phyloP scores from a whole-genome alignment of 2,888 invertebrate species.

The Cheilosia impressa region DNA sequence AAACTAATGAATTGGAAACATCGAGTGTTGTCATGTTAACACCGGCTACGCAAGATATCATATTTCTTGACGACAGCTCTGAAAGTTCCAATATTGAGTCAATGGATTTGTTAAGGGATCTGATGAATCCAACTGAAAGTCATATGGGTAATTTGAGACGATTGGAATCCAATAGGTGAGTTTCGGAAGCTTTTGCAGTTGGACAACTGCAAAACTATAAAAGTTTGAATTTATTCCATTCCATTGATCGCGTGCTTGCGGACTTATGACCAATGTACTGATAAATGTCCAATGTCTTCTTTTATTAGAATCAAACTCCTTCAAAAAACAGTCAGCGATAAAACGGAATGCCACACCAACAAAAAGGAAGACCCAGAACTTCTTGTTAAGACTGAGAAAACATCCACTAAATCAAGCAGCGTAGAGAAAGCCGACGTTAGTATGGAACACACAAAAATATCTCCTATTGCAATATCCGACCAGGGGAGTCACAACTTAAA shows the following conservation, averaged over 20 bases:
- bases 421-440: background rate
- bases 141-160: conserved; percentile 76
- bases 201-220: too few species aligned
- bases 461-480: background rate
- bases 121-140: conserved; percentile 70
- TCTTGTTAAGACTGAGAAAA: conserved; percentile 9
- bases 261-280: too few species aligned
- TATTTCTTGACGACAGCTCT: conserved; percentile 80
- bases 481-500: background rate
- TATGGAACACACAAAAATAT: background rate
- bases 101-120: conserved; percentile 79
- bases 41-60: conserved; percentile 81
- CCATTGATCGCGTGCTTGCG: too few species aligned
- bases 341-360: background rate
- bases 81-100: conserved; percentile 75
- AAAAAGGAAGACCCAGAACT: conserved; percentile 21
- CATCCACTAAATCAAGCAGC: conserved; percentile 3
- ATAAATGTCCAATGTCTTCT: background rate
- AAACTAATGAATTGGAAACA: conserved; percentile 11
- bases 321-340: conserved; percentile 49
- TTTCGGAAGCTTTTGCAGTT: background rate
- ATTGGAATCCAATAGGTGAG: conserved; percentile 76
- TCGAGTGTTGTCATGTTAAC: conserved; percentile 80
- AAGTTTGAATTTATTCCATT: too few species aligned
- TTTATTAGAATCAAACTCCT: conserved; percentile 54